These are phyloP conservation scores for Phania funesta DNA, from an alignment of 2,888 invertebrate species.

Conservation along the genomic window DNA sequence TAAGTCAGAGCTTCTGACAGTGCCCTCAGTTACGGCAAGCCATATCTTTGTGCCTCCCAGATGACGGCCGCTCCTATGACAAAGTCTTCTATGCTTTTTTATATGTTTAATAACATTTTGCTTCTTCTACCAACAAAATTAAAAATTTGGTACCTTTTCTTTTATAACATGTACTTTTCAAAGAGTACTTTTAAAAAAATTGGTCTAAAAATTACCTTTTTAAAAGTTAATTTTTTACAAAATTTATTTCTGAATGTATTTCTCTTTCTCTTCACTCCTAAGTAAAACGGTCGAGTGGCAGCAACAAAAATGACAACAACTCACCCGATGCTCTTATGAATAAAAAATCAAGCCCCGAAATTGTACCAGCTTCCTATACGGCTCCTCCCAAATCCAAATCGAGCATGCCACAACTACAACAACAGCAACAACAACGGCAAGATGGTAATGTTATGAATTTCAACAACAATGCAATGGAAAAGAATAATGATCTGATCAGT, in stretches of 20 bases:
- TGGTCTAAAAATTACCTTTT: too few relatives aligned
- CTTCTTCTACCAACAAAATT: too few relatives aligned
- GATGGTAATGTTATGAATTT: slow-evolving; percentile 36
- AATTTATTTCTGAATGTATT: background rate
- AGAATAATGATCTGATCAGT: slow-evolving; percentile 72
- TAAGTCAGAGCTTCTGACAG: too few relatives aligned
- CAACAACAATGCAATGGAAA: slow-evolving; percentile 56
- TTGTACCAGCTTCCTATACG: slow-evolving; percentile 76
- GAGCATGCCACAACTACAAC: slow-evolving; percentile 28
- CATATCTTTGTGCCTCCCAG: too few relatives aligned
- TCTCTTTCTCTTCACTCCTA: slow-evolving; percentile 4
- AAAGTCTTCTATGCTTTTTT: too few relatives aligned
- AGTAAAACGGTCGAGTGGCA: slow-evolving; percentile 73
- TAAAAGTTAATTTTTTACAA: background rate
- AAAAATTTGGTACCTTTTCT: too few relatives aligned
- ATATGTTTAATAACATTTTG: too few relatives aligned
- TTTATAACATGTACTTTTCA: too few relatives aligned
- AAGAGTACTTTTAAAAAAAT: too few relatives aligned
- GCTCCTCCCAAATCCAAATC: slow-evolving; percentile 70
- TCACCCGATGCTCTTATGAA: slow-evolving; percentile 68
- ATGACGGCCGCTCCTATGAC: too few relatives aligned
- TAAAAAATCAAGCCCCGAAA: slow-evolving; percentile 77
- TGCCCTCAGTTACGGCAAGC: too few relatives aligned
- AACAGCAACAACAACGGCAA: slow-evolving; percentile 39
- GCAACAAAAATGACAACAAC: slow-evolving; percentile 49